Evolutionary conservation across 1,140 invertebrate genomes (phyloP), one percentile per base, ranked within the genome.

Genomic region (Geopemphigus sp.): DNA sequence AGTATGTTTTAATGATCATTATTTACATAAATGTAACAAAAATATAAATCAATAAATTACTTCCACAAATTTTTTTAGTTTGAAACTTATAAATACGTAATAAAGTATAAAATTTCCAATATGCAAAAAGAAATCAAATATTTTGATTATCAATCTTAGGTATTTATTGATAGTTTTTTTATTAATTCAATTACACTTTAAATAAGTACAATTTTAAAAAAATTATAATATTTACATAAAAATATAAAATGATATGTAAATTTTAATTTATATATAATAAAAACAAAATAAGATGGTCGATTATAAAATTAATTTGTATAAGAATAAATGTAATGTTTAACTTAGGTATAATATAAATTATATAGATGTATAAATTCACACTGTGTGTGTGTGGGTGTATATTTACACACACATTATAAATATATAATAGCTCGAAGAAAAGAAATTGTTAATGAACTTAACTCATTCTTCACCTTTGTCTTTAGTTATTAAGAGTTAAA

Each of bases 231-330:
- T 68, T 24, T 47, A 47, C 64, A 66, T 68, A 17, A 8, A 76
- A 59, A 76, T 26, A 59, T 24, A 56, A 57, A 74, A 45, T 76
- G 32, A 59, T 57, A 76, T 76, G 54, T 22, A 39, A 8, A n/a
- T n/a, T n/a, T n/a, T 57, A 57, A 12, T n/a, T 32, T 15, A 39
- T 74, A 73, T 24, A 73, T 19, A 64, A 19, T 12, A 57, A 11
- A 53, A 26, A 45, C 39, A 45, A 45, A 45, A 11, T 70, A 53
- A 72, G 5, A 54, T 73, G 24, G 15, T 73, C 15, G 3, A 56
- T 32, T 56, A 29, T n/a, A 54, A 54, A 68, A 68, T 68, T 17
- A 47, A 68, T 68, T 50, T 11, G 22, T 68, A 68, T 17, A 11
- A 50, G 22, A 47, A 68, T 68, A 68, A 50, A 12, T 50, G 17